phyloP scores from a whole-genome alignment of 2,888 invertebrate genomes.

The Allolobophora icterica region DNA sequence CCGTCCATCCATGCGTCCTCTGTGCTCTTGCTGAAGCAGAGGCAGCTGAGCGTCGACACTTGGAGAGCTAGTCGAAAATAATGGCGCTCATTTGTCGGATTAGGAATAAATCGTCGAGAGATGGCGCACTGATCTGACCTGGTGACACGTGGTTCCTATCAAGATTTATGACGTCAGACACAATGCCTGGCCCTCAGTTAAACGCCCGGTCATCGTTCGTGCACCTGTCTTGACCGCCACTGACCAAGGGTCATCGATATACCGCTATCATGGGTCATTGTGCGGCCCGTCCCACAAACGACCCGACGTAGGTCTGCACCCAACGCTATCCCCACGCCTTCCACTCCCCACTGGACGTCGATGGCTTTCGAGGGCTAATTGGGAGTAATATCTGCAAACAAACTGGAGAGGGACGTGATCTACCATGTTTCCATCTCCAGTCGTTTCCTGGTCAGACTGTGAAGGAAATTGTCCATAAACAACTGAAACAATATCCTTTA shows the following conservation, averaged over 20 bases:
- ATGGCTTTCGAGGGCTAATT: constrained; percentile 25
- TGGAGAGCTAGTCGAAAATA: background rate
- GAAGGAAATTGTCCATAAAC: constrained; percentile 17
- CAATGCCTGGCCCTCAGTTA: background rate
- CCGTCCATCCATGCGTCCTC: background rate
- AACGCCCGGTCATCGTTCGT: background rate
- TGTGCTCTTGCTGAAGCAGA: background rate
- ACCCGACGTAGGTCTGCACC: background rate
- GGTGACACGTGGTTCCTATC: constrained; percentile 18
- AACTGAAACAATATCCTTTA: background rate
- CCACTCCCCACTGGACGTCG: background rate
- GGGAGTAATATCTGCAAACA: background rate
- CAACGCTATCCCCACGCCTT: background rate
- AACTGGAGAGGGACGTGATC: constrained; percentile 13
- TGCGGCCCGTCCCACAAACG: background rate
- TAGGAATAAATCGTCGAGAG: constrained; percentile 1
- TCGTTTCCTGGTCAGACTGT: background rate
- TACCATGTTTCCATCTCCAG: background rate
- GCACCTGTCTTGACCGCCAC: constrained; percentile 6
- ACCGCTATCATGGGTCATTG: background rate
- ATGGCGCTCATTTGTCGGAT: constrained; percentile 6
- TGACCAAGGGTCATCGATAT: constrained; percentile 11
- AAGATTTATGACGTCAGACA: constrained; percentile 28
- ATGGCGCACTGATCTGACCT: background rate
- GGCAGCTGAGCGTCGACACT: background rate